Percentiles rank a stretch among this genome's conserved stretches.
These are phyloP conservation scores for Plecturocebus donacophilus DNA, from an alignment of 2,113 vertebrate genomes.

Conservation along the genomic window DNA sequence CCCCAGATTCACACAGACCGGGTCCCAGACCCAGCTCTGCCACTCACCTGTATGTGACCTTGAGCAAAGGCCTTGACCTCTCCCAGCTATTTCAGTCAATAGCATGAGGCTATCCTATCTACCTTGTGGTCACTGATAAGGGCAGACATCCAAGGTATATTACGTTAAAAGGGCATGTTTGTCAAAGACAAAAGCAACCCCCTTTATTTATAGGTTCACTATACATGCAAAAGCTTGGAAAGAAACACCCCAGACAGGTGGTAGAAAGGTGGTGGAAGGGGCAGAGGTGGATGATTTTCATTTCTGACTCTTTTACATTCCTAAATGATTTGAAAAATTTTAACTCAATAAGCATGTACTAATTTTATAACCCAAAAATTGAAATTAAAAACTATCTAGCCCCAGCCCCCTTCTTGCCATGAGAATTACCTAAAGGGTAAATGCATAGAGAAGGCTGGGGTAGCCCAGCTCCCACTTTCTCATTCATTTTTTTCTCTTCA, in stretches of 20 bases:
- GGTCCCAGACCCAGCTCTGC: not conserved
- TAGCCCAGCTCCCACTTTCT: not conserved
- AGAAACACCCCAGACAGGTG: not conserved
- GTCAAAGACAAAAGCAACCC: not conserved
- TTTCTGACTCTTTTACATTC: not conserved
- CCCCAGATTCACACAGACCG: accelerated
- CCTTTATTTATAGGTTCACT: not conserved
- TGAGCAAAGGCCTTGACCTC: not conserved
- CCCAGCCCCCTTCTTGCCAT: not conserved
- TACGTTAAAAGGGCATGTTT: not conserved
- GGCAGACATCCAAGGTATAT: not conserved
- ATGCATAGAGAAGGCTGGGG: accelerated
- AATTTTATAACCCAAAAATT: not conserved
- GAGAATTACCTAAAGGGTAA: not conserved
- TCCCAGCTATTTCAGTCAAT: accelerated
- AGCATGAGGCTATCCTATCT: accelerated
- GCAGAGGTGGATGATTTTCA: not conserved
- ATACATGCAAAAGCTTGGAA: not conserved
- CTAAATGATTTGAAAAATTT: not conserved
- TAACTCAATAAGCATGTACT: not conserved
- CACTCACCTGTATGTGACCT: not conserved
- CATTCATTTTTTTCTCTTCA: too few species aligned
- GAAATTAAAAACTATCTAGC: not conserved
- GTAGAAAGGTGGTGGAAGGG: not conserved
- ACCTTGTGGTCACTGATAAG: not conserved